Base-by-base conservation (phyloP, 1,140 invertebrate genomes). In the Aphidius gifuensis region DNA sequence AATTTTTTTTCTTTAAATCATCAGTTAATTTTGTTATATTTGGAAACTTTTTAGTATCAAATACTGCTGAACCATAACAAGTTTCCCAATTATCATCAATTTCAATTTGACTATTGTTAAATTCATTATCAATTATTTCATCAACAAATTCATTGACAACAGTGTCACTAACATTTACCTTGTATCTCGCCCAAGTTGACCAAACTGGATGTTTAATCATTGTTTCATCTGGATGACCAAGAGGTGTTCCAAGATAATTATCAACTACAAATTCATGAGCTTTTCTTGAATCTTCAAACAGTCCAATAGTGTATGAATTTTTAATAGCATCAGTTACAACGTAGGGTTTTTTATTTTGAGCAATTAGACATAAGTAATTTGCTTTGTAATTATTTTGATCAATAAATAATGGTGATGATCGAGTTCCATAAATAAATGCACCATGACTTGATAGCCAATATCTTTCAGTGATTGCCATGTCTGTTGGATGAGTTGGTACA, bases 21-120 rank as follows among this genome's bases (percentile, higher is more conserved):
- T 80, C 69, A 0, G 85, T 82, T 0, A 87, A 76, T 11, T 76
- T 68, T 5, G 80, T 83, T 8, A 92, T 84, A 66, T 93, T 80
- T 0, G 89, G 85, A 77, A 97, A 96, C 74, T 90, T 91, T 0
- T 73, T 77, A 6, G 74, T 74, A 68, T 92, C 84, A 66, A 95
- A 92, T 16, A 80, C 83, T 11, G 91, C 80, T 16, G 92, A 90
- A 4, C 94, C 94, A 69, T 96, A 97, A 69, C 92, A 91, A 11
- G 85, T 86, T 72, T 96, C 92, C 93, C 93, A 97, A 6, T 89
- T 85, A 71, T 97, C 94, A 71, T 97, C 94, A 51, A 97, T 92
- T 81, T 96, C 93, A 11, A 96, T 62, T 69, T 95, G 92, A 58
- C 91, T 91, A 71, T 88, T 85, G 0, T 85, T 81, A 68, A 93